Evolutionary conservation across 2,888 invertebrate genomes (phyloP).

Genomic region (Zhengitettix transpicula): DNA sequence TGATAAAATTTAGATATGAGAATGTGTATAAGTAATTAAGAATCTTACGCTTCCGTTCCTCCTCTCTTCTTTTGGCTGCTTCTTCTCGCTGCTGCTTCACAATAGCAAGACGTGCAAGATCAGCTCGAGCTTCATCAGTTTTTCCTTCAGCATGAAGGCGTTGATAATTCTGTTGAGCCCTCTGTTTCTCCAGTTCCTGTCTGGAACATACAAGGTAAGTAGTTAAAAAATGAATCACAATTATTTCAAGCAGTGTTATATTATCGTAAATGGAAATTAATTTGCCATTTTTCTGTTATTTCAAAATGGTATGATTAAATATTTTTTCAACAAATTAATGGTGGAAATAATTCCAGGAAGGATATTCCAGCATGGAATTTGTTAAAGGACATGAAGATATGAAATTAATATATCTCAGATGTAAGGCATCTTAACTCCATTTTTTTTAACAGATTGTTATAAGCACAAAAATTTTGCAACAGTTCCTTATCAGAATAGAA

Average conservation of each 20-base stretch:
- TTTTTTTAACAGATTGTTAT: too few relatives aligned
- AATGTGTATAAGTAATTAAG: neutral
- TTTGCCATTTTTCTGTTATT: too few relatives aligned
- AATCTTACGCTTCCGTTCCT: constrained; percentile 52
- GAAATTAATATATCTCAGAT: too few relatives aligned
- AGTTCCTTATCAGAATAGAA: too few relatives aligned
- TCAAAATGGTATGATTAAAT: too few relatives aligned
- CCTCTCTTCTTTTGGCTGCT: constrained; percentile 79
- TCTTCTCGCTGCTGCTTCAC: constrained; percentile 90
- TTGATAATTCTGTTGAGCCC: constrained; percentile 77
- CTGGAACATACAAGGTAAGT: constrained; percentile 25
- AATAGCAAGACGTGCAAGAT: constrained; percentile 83
- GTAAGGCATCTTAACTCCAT: too few relatives aligned
- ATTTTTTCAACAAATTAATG: too few relatives aligned
- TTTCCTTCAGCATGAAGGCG: constrained; percentile 88
- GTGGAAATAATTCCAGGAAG: too few relatives aligned
- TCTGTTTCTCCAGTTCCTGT: constrained; percentile 84
- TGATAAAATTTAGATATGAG: neutral
- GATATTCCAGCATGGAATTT: too few relatives aligned
- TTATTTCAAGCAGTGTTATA: neutral
- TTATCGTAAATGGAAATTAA: too few relatives aligned
- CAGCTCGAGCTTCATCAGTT: constrained; percentile 89
- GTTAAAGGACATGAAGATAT: too few relatives aligned
- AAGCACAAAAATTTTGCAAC: too few relatives aligned
- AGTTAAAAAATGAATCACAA: neutral